These are phyloP conservation scores for Myotis myotis DNA, from an alignment of 2,797 vertebrate species.

Conservation along the genomic window DNA sequence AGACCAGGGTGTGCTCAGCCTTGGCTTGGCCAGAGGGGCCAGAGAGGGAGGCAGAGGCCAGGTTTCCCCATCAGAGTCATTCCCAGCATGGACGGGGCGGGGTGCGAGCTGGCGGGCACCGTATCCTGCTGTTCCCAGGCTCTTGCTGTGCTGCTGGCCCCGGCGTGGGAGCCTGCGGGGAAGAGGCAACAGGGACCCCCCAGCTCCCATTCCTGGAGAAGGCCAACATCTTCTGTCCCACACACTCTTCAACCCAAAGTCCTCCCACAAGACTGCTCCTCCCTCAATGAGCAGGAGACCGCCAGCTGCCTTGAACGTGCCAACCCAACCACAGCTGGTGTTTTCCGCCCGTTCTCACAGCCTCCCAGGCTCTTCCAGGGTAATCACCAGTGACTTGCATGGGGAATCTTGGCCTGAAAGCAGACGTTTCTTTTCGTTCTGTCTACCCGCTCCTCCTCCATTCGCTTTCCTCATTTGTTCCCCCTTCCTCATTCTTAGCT, in stretches of 20 bases:
- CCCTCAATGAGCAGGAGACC: background rate
- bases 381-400: background rate
- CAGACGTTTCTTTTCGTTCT: background rate
- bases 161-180: background rate
- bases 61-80: background rate
- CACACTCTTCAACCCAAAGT: background rate
- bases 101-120: fast-evolving
- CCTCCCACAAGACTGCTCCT: background rate
- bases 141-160: background rate
- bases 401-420: background rate
- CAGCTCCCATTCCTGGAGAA: background rate
- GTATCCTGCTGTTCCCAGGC: background rate
- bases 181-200: background rate
- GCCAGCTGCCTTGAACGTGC: background rate
- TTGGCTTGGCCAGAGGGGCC: background rate
- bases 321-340: background rate
- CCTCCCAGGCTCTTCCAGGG: fast-evolving
- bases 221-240: background rate
- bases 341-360: fast-evolving
- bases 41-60: background rate
- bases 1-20: background rate
- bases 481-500: background rate
- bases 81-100: background rate
- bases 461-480: background rate
- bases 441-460: background rate